These are phyloP conservation scores for Apus apus DNA, from an alignment of 2,113 vertebrate genomes.

Conservation along the genomic window DNA sequence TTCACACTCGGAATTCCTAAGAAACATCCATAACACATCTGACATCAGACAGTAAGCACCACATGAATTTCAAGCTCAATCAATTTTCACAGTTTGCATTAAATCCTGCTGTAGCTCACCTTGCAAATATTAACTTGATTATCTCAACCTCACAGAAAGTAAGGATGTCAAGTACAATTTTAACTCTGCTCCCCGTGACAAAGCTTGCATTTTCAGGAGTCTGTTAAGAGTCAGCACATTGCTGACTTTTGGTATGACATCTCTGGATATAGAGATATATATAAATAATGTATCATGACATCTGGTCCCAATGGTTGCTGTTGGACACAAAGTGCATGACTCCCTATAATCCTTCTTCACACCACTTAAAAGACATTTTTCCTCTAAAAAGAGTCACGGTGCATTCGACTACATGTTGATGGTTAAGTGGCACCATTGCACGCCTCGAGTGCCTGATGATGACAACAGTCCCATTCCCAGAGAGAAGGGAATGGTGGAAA, in stretches of 20 bases:
- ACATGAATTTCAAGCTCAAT: background rate
- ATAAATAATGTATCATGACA: background rate
- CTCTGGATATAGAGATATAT: background rate
- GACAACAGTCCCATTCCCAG: background rate
- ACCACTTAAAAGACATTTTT: background rate
- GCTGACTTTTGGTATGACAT: background rate
- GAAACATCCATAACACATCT: background rate
- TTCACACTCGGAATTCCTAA: background rate
- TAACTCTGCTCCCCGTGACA: background rate
- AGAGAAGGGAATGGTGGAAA: background rate
- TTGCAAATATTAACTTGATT: background rate
- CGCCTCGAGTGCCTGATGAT: fast-evolving
- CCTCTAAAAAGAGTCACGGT: background rate
- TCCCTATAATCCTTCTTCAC: background rate
- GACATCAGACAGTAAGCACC: background rate
- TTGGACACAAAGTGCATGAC: background rate
- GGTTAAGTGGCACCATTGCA: fast-evolving
- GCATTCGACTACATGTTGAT: background rate
- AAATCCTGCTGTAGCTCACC: background rate
- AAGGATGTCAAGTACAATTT: background rate
- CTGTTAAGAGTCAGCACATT: background rate
- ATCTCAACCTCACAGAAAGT: slow-evolving; percentile 5
- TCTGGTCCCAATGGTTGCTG: background rate
- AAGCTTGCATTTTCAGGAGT: background rate
- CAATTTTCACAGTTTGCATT: background rate